Conservation (phyloP, 1,140 invertebrate species). For the Diorhabda elongata region DNA sequence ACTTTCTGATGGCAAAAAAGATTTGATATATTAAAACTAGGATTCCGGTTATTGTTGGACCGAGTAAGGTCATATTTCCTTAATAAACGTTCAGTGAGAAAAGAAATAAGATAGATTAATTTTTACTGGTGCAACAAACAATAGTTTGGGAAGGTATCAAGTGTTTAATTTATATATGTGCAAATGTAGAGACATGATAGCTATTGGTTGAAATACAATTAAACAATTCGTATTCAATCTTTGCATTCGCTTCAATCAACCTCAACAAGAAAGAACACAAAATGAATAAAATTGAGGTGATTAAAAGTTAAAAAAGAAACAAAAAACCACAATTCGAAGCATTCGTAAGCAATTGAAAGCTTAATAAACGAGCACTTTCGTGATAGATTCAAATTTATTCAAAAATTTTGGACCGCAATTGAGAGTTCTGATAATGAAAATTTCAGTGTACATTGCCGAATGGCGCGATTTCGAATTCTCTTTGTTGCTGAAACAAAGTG, state of each 20-base stretch:
- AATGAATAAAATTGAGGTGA: constrained; percentile 3
- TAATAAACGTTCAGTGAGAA: too few species aligned
- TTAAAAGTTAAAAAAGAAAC: not conserved
- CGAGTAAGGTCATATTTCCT: too few species aligned
- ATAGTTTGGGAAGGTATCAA: too few species aligned
- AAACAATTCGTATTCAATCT: too few species aligned
- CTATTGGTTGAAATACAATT: too few species aligned
- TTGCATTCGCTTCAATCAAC: not conserved
- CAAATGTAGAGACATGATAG: too few species aligned
- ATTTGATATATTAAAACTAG: too few species aligned
- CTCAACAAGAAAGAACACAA: not conserved
- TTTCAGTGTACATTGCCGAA: constrained; percentile 6
- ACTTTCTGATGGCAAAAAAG: too few species aligned
- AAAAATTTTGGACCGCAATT: constrained; percentile 11
- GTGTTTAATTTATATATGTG: too few species aligned
- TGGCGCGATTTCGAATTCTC: not conserved
- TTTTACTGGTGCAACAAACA: too few species aligned
- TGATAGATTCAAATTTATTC: constrained; percentile 17
- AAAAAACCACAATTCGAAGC: not conserved
- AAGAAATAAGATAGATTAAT: too few species aligned
- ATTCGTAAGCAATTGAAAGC: not conserved
- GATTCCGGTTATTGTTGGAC: too few species aligned
- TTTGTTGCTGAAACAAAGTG: not conserved
- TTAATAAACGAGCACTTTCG: not conserved
- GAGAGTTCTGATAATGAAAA: constrained; percentile 9